These are phyloP conservation scores for Flexamia atlantica DNA, from an alignment of 2,888 invertebrate genomes.

Conservation along the genomic window DNA sequence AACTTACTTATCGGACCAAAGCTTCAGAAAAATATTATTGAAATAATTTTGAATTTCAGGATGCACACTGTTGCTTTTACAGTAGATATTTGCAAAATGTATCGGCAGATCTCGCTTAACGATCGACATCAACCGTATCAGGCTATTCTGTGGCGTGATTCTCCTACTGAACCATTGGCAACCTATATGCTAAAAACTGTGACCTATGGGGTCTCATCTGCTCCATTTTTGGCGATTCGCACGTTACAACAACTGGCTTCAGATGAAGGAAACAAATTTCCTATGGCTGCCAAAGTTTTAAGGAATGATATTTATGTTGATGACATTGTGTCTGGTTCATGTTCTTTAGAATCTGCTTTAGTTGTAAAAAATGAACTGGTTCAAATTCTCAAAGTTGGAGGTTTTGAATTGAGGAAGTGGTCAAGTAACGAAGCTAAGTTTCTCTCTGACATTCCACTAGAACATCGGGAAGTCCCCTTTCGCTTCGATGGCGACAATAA, in stretches of 20 bases:
- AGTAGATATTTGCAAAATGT: not conserved
- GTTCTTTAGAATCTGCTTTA: not conserved
- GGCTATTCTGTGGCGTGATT: not conserved
- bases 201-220: not conserved
- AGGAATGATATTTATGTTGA: not conserved
- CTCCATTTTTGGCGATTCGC: not conserved
- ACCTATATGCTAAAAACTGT: not conserved
- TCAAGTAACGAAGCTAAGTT: constrained; percentile 22
- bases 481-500: not conserved
- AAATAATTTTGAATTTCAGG: not conserved
- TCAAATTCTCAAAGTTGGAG: not conserved
- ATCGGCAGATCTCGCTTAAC: not conserved
- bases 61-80: not conserved
- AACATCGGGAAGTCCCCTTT: too few species aligned
- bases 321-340: not conserved
- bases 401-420: constrained; percentile 63
- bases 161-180: not conserved
- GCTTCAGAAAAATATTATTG: too few species aligned
- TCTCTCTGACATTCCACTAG: not conserved
- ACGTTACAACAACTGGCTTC: not conserved
- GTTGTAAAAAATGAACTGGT: not conserved
- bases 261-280: not conserved
- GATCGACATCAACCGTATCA: not conserved
- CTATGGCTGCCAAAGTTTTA: not conserved
- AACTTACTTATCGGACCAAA: not conserved